A percentile compares a stretch with the other conserved stretches of the same genome.
These are phyloP conservation scores for Acromyrmex charruanus DNA, from an alignment of 1,140 invertebrate species.

Conservation along the genomic window DNA sequence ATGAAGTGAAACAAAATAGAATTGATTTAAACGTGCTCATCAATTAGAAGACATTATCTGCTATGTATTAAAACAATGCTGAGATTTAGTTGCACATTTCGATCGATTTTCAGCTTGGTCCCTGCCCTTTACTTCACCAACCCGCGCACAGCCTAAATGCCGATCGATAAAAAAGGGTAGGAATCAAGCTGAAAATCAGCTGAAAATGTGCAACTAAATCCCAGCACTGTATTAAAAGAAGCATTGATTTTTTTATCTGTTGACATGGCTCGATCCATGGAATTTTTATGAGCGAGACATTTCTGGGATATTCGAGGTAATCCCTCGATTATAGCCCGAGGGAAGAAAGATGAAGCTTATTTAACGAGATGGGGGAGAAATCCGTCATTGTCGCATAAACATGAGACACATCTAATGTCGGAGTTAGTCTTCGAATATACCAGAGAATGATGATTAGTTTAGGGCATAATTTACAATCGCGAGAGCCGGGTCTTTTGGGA, in stretches of 20 bases:
- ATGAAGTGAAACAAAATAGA: not conserved
- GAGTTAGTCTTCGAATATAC: not conserved
- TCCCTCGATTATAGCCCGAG: not conserved
- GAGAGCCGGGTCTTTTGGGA: slow-evolving; percentile 26
- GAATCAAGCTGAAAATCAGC: too few species aligned
- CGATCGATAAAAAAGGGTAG: too few species aligned
- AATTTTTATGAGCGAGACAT: slow-evolving; percentile 12
- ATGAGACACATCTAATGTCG: slow-evolving; percentile 3
- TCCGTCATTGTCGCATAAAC: slow-evolving; percentile 27
- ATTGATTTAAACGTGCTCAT: not conserved
- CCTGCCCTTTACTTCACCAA: too few species aligned
- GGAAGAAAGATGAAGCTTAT: slow-evolving; percentile 31
- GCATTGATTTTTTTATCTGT: not conserved
- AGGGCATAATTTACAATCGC: slow-evolving; percentile 38
- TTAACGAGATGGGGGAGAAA: slow-evolving; percentile 29
- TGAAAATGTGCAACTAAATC: too few species aligned
- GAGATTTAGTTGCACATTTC: too few species aligned
- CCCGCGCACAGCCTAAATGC: too few species aligned
- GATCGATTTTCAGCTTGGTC: too few species aligned
- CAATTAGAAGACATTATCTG: not conserved
- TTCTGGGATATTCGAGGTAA: slow-evolving; percentile 1
- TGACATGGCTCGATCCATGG: not conserved
- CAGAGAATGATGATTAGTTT: slow-evolving; percentile 54
- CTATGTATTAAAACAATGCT: not conserved
- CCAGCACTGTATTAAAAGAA: not conserved